Conservation (phyloP, 2,797 vertebrate genomes). For the Sebastolobus altivelis region DNA sequence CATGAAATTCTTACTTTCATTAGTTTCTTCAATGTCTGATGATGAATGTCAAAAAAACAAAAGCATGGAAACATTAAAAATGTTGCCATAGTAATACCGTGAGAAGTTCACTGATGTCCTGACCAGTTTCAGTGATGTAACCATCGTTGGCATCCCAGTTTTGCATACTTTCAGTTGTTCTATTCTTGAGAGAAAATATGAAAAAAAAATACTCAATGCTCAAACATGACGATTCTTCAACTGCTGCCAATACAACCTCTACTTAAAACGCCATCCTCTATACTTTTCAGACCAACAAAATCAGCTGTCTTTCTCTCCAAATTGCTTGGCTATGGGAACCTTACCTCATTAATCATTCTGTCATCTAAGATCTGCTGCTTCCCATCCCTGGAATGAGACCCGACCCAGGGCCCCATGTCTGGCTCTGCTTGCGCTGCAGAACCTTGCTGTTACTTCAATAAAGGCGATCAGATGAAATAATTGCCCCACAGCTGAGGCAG, state of each 20-base stretch:
- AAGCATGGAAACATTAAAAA: background rate
- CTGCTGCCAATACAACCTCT: background rate
- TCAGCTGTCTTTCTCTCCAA: slow-evolving; percentile 17
- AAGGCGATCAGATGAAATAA: slow-evolving; percentile 34
- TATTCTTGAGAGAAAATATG: background rate
- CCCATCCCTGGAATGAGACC: slow-evolving; percentile 66
- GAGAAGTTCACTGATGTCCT: background rate
- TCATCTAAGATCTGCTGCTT: slow-evolving; percentile 59
- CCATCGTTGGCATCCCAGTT: background rate
- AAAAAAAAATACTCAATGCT: background rate
- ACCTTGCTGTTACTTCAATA: slow-evolving; percentile 21
- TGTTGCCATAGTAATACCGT: background rate
- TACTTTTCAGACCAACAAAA: slow-evolving; percentile 13
- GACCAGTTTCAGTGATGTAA: background rate
- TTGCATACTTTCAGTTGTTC: background rate
- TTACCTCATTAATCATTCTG: slow-evolving; percentile 78
- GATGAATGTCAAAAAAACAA: background rate
- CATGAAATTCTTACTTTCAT: background rate
- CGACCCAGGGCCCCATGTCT: slow-evolving; percentile 72
- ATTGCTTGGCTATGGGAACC: slow-evolving; percentile 30
- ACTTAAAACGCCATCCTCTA: background rate
- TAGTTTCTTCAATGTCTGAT: background rate
- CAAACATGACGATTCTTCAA: background rate
- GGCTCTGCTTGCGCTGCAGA: slow-evolving; percentile 15
- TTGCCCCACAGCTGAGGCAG: slow-evolving; percentile 7